Percentiles rank a stretch among this genome's conserved stretches.
Conservation (phyloP, 2,888 invertebrate genomes). For the Tachina lurida region DNA sequence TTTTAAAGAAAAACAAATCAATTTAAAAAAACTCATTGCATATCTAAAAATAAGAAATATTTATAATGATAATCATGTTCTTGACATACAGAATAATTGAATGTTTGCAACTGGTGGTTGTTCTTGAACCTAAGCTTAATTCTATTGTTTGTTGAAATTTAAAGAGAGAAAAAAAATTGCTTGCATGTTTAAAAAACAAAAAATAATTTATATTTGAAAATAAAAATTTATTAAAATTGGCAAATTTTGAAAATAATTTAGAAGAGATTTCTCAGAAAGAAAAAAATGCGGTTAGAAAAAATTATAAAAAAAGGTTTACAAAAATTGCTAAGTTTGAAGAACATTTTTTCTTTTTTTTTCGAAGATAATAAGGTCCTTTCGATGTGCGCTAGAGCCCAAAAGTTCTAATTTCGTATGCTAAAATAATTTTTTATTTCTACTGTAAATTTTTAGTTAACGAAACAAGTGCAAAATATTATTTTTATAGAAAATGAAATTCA, state of each 20-base stretch:
- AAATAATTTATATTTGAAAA: background rate
- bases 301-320: too few species aligned
- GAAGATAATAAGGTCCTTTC: too few species aligned
- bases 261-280: background rate
- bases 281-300: background rate
- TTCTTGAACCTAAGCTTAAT: constrained; percentile 71
- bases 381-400: too few species aligned
- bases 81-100: constrained; percentile 64
- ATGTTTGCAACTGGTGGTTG: constrained; percentile 48
- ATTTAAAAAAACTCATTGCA: background rate
- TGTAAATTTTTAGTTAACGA: too few species aligned
- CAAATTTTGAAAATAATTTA: background rate
- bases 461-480: too few species aligned
- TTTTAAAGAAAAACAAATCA: background rate
- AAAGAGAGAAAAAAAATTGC: constrained; percentile 1
- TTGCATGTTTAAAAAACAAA: background rate
- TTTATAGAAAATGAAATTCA: too few species aligned
- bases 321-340: too few species aligned
- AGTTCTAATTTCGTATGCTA: too few species aligned
- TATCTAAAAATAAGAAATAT: constrained; percentile 33
- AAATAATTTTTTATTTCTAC: too few species aligned
- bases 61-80: constrained; percentile 51
- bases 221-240: background rate
- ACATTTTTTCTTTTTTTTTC: too few species aligned
- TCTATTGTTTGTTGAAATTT: constrained; percentile 3